phyloP scores from a whole-genome alignment of 2,113 vertebrate species.

The Pomatorhinus ruficollis region DNA sequence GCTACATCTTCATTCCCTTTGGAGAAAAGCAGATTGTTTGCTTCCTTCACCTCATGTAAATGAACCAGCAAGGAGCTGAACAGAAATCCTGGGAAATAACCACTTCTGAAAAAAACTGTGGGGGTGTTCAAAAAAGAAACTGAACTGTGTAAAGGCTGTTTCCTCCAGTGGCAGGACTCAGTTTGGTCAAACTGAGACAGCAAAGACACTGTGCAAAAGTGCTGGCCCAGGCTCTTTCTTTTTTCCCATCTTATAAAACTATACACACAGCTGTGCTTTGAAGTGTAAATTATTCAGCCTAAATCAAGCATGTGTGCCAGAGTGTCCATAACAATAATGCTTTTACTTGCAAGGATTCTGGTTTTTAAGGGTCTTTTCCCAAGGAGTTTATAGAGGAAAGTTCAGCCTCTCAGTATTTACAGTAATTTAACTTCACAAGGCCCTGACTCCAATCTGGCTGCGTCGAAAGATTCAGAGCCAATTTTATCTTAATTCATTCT shows the following conservation, averaged over 20 bases:
- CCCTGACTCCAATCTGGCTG: not conserved
- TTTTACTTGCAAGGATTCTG: not conserved
- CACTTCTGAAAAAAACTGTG: slow-evolving; percentile 23
- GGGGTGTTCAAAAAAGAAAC: not conserved
- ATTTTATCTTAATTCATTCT: not conserved
- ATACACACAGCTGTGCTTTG: slow-evolving; percentile 19
- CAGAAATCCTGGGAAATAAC: slow-evolving; percentile 53
- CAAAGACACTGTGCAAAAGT: not conserved
- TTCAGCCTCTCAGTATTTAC: not conserved
- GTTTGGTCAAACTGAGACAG: not conserved
- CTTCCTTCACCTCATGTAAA: not conserved
- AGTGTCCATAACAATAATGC: not conserved
- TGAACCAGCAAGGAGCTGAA: slow-evolving; percentile 7
- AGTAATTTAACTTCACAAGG: not conserved
- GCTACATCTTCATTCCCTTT: slow-evolving; percentile 89
- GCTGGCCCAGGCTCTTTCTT: not conserved
- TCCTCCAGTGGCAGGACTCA: not conserved
- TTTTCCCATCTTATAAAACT: not conserved
- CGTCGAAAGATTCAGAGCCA: not conserved
- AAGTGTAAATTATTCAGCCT: slow-evolving; percentile 10
- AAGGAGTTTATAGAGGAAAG: not conserved
- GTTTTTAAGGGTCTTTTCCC: not conserved
- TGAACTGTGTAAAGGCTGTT: not conserved
- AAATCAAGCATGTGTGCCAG: not conserved
- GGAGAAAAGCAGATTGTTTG: not conserved